These are phyloP conservation scores for Drosophila pallidifrons DNA, from an alignment of 1,140 invertebrate species.

Conservation along the genomic window DNA sequence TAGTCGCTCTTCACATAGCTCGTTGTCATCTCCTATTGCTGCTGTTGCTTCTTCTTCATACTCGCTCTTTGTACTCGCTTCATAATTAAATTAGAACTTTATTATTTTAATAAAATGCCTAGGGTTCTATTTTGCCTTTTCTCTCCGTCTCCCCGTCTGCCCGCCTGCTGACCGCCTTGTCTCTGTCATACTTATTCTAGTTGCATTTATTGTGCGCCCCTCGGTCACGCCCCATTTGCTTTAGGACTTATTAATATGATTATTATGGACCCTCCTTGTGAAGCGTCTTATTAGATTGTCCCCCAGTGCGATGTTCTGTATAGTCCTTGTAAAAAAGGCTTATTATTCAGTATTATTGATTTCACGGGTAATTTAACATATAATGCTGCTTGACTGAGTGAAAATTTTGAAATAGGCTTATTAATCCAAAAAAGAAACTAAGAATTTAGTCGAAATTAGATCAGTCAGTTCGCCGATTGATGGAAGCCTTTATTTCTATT, in stretches of 20 bases:
- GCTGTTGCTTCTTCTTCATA: slow-evolving; percentile 7
- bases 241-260: slow-evolving; percentile 56
- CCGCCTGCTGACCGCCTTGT: slow-evolving; percentile 1
- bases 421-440: background rate
- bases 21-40: slow-evolving; percentile 7
- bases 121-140: slow-evolving; percentile 51
- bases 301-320: background rate
- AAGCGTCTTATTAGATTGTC: slow-evolving; percentile 34
- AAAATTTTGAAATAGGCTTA: background rate
- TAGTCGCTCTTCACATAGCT: slow-evolving; percentile 65
- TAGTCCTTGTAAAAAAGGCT: background rate
- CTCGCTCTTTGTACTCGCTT: slow-evolving; percentile 41
- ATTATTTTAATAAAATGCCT: slow-evolving; percentile 81
- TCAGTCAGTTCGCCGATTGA: too few relatives aligned
- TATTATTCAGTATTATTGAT: background rate
- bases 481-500: too few relatives aligned
- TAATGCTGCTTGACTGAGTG: background rate
- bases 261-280: slow-evolving; percentile 42
- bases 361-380: background rate
- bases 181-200: slow-evolving; percentile 39
- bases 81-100: slow-evolving; percentile 83
- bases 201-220: slow-evolving; percentile 45
- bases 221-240: slow-evolving; percentile 47
- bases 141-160: background rate
- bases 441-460: too few relatives aligned